Percentiles rank a stretch among this genome's conserved stretches.
Conservation (phyloP, 2,113 vertebrate species). For the Actinemys pallida region DNA sequence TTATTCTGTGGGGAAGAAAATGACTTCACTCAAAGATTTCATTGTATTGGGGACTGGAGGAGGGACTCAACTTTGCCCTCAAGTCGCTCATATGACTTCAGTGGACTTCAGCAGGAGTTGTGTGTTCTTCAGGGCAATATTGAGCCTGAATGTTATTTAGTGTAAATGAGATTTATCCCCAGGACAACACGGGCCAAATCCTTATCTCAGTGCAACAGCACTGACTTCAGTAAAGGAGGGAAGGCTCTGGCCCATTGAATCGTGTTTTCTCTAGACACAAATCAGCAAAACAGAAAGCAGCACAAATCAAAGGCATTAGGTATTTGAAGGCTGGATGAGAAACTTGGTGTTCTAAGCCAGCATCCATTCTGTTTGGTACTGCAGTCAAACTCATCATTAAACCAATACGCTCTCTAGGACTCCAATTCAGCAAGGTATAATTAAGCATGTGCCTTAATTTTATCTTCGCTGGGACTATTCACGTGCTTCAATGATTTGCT, state of each 20-base stretch:
- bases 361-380: not conserved
- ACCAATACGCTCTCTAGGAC: not conserved
- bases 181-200: not conserved
- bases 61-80: not conserved
- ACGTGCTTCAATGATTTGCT: conserved; percentile 7
- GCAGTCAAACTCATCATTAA: conserved; percentile 16
- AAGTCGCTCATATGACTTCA: not conserved
- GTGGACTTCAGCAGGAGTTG: not conserved
- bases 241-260: not conserved
- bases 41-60: not conserved
- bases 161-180: not conserved
- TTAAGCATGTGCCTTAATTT: not conserved
- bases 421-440: not conserved
- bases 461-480: not conserved
- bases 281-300: not conserved
- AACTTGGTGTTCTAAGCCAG: not conserved
- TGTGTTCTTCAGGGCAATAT: not conserved
- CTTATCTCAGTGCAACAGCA: not conserved
- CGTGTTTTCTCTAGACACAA: not conserved
- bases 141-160: not conserved
- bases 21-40: not conserved
- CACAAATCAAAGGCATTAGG: not conserved
- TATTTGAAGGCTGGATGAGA: not conserved
- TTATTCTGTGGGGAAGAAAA: conserved; percentile 4
- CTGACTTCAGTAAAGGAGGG: not conserved